A percentile compares a stretch with the other conserved stretches of the same genome.
phyloP scores from a whole-genome alignment of 2,888 invertebrate genomes.

The Ectemnius continuus region DNA sequence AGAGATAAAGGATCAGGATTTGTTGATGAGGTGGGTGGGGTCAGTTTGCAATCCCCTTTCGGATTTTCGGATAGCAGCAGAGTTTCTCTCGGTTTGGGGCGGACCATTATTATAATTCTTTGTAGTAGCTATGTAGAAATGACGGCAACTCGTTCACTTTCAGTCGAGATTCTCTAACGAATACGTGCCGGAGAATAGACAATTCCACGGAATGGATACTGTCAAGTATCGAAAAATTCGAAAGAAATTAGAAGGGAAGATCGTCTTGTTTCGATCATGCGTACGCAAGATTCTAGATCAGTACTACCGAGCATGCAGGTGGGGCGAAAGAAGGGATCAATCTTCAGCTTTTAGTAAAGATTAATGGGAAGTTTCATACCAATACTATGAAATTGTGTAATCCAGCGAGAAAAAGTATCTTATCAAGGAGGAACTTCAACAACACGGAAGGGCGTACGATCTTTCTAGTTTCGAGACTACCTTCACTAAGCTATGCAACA shows the following conservation, averaged over 20 bases:
- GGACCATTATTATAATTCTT: no score
- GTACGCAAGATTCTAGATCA: slow-evolving; percentile 88
- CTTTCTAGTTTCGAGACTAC: slow-evolving; percentile 82
- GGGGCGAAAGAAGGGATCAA: slow-evolving; percentile 54
- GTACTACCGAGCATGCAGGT: slow-evolving; percentile 90
- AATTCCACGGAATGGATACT: slow-evolving; percentile 53
- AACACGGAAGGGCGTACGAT: slow-evolving; percentile 83
- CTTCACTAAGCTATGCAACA: slow-evolving; percentile 82
- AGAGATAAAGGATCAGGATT: no score
- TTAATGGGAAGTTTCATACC: no score
- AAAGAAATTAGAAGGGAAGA: slow-evolving; percentile 80
- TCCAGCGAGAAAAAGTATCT: slow-evolving; percentile 81
- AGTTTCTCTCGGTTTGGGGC: no score
- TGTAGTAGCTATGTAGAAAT: no score
- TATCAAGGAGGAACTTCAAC: slow-evolving; percentile 81
- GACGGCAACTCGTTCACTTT: no score
- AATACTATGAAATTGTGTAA: no score
- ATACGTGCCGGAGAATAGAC: slow-evolving; percentile 40
- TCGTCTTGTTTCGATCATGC: slow-evolving; percentile 90
- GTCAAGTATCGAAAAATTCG: slow-evolving; percentile 71
- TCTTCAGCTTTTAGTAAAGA: no score
- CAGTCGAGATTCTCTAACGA: background rate
- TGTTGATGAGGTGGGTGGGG: no score
- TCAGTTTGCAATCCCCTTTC: no score
- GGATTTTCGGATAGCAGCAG: no score